A percentile compares a stretch with the other conserved stretches of the same genome.
These are phyloP conservation scores for Pagetopsis macropterus DNA, from an alignment of 2,797 vertebrate genomes.

Conservation along the genomic window DNA sequence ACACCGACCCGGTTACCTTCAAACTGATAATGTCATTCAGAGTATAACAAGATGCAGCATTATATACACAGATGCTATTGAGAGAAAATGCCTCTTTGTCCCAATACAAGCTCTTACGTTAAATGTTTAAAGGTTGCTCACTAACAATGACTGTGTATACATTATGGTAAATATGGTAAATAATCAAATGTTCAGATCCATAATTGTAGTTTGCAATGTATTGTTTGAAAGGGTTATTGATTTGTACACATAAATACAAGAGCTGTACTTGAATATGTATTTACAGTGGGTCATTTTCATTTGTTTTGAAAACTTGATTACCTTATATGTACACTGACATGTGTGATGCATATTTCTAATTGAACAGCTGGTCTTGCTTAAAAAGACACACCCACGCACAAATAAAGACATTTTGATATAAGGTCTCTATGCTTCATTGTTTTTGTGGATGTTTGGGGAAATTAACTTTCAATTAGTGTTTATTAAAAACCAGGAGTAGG, in stretches of 20 bases:
- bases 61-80: not conserved
- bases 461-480: not conserved
- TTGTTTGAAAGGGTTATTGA: not conserved
- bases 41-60: not conserved
- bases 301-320: not conserved
- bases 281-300: not conserved
- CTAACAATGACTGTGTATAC: not conserved
- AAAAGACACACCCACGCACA: conserved; percentile 1
- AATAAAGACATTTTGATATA: not conserved
- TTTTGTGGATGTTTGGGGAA: conserved; percentile 9
- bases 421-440: conserved; percentile 1
- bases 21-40: not conserved
- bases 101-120: not conserved
- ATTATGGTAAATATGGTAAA: not conserved
- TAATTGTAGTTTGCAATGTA: not conserved
- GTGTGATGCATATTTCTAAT: not conserved
- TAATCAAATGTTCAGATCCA: not conserved
- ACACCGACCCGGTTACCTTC: not conserved
- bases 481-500: conserved; percentile 1
- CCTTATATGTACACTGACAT: not conserved
- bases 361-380: not conserved
- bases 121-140: not conserved
- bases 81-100: not conserved
- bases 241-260: not conserved
- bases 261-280: too few relatives aligned